Percentiles rank a stretch among this genome's conserved stretches.
These are phyloP conservation scores for Trididemnum nubilum DNA, from an alignment of 23 tunicate species.

Conservation along the genomic window DNA sequence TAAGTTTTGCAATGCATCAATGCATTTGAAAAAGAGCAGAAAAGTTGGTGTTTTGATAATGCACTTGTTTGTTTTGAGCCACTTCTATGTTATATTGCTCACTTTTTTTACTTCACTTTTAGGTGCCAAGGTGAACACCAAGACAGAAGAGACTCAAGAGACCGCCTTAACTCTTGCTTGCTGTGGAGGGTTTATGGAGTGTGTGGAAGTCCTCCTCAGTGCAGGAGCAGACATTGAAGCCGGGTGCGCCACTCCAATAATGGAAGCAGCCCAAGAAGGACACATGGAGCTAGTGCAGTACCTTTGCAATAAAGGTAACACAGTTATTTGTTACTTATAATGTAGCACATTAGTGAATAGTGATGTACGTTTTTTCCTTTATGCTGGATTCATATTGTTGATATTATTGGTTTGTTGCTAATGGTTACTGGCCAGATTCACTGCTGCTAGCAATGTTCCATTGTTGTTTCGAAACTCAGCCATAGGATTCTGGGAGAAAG, in stretches of 20 bases:
- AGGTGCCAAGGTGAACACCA: conserved; percentile 86
- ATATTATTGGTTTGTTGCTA: not conserved
- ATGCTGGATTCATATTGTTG: not conserved
- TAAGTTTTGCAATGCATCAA: too few relatives aligned
- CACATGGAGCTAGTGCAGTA: conserved; percentile 80
- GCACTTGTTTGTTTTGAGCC: too few relatives aligned
- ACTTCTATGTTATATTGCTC: too few relatives aligned
- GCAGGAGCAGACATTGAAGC: conserved; percentile 90
- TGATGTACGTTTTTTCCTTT: conserved; percentile 2
- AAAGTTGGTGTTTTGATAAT: too few relatives aligned
- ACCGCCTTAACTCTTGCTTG: conserved; percentile 93
- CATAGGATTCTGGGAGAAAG: too few relatives aligned
- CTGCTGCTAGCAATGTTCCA: too few relatives aligned
- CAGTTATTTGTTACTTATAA: too few relatives aligned
- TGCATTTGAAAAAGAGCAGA: too few relatives aligned
- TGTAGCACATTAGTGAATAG: not conserved
- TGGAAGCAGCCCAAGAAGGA: conserved; percentile 99
- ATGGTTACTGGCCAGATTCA: too few relatives aligned
- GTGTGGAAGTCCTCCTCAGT: conserved; percentile 65
- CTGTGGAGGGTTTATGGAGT: conserved; percentile 94
- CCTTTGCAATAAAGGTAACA: conserved; percentile 64
- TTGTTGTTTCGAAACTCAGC: too few relatives aligned
- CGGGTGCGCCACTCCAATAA: conserved; percentile 95
- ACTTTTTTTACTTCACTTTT: too few relatives aligned
- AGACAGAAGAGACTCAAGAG: conserved; percentile 97